Base-by-base conservation (phyloP, 2,888 invertebrate species). In the Sminthurinus aureus region DNA sequence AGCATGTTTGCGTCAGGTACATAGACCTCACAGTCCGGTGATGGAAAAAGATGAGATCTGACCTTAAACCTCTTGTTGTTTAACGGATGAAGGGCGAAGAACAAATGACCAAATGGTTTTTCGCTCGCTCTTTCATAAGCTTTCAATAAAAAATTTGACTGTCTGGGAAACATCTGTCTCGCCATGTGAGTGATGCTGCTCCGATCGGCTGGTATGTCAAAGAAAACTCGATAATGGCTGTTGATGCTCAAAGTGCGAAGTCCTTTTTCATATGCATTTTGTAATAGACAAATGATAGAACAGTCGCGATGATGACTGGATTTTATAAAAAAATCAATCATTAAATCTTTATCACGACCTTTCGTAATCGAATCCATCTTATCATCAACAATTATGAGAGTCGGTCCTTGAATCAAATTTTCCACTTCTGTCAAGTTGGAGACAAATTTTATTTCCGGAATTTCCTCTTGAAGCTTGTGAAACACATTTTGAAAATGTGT, bases 311-410 rank as follows among this genome's bases (percentile, higher is more conserved):
- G 82, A 64, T 82, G 82, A 12, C n/a, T 1, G 6, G 26, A n/a
- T 20, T 82, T 82, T 9, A 64, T 76, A 66, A 82, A 82, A 64
- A 18, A 76, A 0, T 51, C n/a, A 13, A 20, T 76, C 15, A 82
- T 76, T n/a, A 82, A 18, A 0, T 76, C 50, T 8, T 76, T n/a
- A 11, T 75, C 50, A 0, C 18, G 2, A 1, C 82, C 82, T 2
- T 38, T n/a, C 0, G 22, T 22, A 20, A 82, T n/a, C 9, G 11
- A 26, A 20, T 22, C 26, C 66, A 26, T 24, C n/a, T 82, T 58
- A 20, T 82, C 82, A n/a, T 82, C 82, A 12, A 82, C 75, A 52
- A 82, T 66, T 0, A 82, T 15, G 1, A 82, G 18, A 2, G 22
- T 38, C 12, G n/a, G 0, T 64, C 24, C 58, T 3, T 58, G 12